Evolutionary conservation across 2,888 invertebrate genomes (phyloP), one percentile per base, ranked within the genome.

Genomic region (Steinernema hermaphroditum): DNA sequence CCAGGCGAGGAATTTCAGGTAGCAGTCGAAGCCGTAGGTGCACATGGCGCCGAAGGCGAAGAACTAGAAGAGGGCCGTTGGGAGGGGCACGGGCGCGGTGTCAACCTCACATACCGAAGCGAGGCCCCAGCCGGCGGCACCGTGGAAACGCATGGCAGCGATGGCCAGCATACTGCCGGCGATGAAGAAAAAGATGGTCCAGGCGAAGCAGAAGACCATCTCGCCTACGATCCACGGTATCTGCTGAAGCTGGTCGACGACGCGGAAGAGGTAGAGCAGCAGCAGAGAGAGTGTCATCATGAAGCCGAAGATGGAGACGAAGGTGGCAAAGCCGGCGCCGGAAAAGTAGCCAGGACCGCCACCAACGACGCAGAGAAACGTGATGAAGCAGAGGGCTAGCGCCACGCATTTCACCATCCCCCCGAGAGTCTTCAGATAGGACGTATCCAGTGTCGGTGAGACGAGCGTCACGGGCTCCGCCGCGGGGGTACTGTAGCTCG

Each of bases 151-250:
- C 22, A 78, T 77, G 16, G 85, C 76, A 0, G 82, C 85, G 9
- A 82, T 80, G n/a, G 81, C 84, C 0, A 91, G 91, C 73, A 93
- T 88, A 34, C 91, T 90, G 0, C 92, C 90, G 0, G 92, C 93
- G 73, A 93, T 89, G 76, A 94, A 88, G 87, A 92, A 93, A 78
- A 92, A 90, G 57, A 91, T 86, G 0, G 91, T 89, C 92, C 92
- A 93, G 9, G 92, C 76, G 8, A 90, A 90, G 86, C 92, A 92
- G 88, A 91, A 93, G 1, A 90, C 88, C 77, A 93, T 90, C 89
- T 94, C 91, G 77, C 92, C 90, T 88, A 91, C 92, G 74, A 94
- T 88, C 94, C 94, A 94, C 1, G 94, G 94, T 82, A 94, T 91
- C 88, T 91, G 91, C 87, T 91, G 92, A 86, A 92, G 91, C 87